These are phyloP conservation scores for Dinocampus coccinellae DNA, from an alignment of 2,888 invertebrate species.

Conservation along the genomic window DNA sequence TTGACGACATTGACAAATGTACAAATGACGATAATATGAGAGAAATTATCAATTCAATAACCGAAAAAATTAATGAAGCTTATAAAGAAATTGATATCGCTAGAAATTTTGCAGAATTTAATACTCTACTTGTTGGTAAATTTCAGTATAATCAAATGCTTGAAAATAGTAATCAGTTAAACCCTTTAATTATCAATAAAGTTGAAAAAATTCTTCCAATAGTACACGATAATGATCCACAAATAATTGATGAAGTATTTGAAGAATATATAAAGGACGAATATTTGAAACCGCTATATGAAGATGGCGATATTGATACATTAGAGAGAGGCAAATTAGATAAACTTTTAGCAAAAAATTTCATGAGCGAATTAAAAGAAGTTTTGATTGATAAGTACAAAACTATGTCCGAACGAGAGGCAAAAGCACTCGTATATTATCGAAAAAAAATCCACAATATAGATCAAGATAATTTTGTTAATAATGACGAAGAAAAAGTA, in stretches of 20 bases:
- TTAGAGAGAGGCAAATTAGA: conserved; percentile 54
- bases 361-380: conserved; percentile 65
- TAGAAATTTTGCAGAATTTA: conserved; percentile 59
- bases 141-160: conserved; percentile 5
- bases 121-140: conserved; percentile 55
- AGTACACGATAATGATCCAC: conserved; percentile 53
- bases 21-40: conserved; percentile 40
- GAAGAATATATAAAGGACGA: conserved; percentile 66
- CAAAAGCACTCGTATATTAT: conserved; percentile 58
- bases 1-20: conserved; percentile 56
- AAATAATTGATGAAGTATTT: conserved; percentile 66
- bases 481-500: background rate
- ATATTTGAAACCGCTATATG: conserved; percentile 57
- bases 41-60: conserved; percentile 47
- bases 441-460: conserved; percentile 21
- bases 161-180: background rate
- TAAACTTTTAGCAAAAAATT: conserved; percentile 59
- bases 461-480: background rate
- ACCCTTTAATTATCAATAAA: background rate
- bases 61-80: conserved; percentile 53
- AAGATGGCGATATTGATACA: conserved; percentile 51
- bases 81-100: conserved; percentile 59
- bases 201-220: conserved; percentile 38
- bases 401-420: conserved; percentile 63
- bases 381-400: conserved; percentile 62